phyloP scores from a whole-genome alignment of 2,797 vertebrate genomes.

The Galaxias olidus region DNA sequence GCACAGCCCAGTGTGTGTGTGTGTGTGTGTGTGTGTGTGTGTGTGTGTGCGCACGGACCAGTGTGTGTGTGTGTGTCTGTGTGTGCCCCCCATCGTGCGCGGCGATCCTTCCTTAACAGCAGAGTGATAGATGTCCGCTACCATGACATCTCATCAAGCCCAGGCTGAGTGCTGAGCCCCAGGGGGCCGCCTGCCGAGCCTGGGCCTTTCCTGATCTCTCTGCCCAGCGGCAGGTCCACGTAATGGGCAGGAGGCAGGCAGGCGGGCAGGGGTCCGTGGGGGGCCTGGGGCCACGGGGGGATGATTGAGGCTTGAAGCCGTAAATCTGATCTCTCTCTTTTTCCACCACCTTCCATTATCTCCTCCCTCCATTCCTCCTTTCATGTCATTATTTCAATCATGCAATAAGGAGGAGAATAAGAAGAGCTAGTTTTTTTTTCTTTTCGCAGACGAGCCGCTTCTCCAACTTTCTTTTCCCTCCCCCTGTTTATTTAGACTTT shows the following conservation, averaged over 20 bases:
- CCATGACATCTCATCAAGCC: conserved; percentile 63
- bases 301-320: conserved; percentile 34
- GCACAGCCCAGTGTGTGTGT: too few species aligned
- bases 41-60: background rate
- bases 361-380: background rate
- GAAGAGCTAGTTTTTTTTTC: conserved; percentile 19
- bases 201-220: conserved; percentile 65
- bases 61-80: too few species aligned
- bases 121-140: conserved; percentile 35
- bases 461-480: conserved; percentile 20
- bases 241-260: conserved; percentile 12
- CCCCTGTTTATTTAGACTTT: background rate
- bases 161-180: conserved; percentile 42
- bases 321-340: conserved; percentile 49
- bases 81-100: too few species aligned
- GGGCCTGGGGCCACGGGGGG: conserved; percentile 9
- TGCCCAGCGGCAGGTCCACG: conserved; percentile 35
- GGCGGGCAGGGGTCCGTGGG: conserved; percentile 1
- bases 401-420: too few species aligned
- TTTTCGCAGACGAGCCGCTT: conserved; percentile 37
- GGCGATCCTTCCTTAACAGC: background rate
- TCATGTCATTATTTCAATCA: too few species aligned
- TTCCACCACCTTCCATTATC: conserved; percentile 26
- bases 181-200: conserved; percentile 38
- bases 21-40: background rate